Percentiles rank a stretch among this genome's conserved stretches.
Conservation (phyloP, 35 echinoderm and acorn worm species). For the Eucidaris tribuloides region DNA sequence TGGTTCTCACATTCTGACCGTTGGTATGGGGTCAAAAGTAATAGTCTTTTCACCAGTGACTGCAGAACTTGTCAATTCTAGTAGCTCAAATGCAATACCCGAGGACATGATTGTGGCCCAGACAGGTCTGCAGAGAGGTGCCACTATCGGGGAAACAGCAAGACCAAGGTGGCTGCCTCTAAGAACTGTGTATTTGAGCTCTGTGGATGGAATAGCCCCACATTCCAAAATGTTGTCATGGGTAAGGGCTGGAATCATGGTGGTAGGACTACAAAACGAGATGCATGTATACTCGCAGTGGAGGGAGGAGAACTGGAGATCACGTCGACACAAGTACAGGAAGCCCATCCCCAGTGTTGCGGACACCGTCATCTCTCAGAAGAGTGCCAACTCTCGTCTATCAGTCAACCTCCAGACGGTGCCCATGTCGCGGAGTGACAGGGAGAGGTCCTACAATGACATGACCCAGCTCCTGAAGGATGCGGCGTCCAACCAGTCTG, state of each 20-base stretch:
- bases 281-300: slow-evolving; percentile 99
- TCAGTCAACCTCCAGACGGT: slow-evolving; percentile 78
- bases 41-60: slow-evolving; percentile 70
- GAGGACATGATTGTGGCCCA: background rate
- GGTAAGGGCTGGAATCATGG: slow-evolving; percentile 93
- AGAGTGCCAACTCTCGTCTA: slow-evolving; percentile 12
- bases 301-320: slow-evolving; percentile 51
- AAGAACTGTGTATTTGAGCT: slow-evolving; percentile 55
- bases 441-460: slow-evolving; percentile 89
- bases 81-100: slow-evolving; percentile 7
- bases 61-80: slow-evolving; percentile 36
- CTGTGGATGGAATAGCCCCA: slow-evolving; percentile 83
- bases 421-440: slow-evolving; percentile 77
- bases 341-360: background rate
- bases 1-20: slow-evolving; percentile 88
- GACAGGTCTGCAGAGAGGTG: background rate
- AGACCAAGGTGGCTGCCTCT: slow-evolving; percentile 74
- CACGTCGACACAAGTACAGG: background rate
- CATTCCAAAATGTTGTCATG: slow-evolving; percentile 95
- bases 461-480: slow-evolving; percentile 61
- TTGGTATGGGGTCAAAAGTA: slow-evolving; percentile 79
- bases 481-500: slow-evolving; percentile 22
- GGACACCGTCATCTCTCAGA: slow-evolving; percentile 17
- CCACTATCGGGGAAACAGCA: slow-evolving; percentile 38
- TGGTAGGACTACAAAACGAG: slow-evolving; percentile 91